phyloP scores from a whole-genome alignment of 2,113 vertebrate genomes.

The Phainopepla nitens region DNA sequence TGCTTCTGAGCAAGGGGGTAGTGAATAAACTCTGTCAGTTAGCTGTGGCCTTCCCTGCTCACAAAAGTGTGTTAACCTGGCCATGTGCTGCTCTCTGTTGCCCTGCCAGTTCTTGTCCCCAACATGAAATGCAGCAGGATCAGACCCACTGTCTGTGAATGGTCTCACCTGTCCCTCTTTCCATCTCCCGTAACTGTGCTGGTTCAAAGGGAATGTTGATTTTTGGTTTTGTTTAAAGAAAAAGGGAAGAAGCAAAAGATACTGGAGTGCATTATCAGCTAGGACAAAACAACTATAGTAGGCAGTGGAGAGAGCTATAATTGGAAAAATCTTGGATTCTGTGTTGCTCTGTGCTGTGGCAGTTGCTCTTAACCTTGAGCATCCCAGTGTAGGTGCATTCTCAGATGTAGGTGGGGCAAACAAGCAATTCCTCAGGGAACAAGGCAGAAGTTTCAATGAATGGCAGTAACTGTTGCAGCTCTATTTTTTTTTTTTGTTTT shows the following conservation, averaged over 20 bases:
- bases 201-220: not conserved
- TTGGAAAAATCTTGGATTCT: not conserved
- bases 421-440: not conserved
- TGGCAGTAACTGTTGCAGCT: not conserved
- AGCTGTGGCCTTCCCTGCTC: not conserved
- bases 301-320: not conserved
- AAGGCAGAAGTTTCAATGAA: not conserved
- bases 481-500: not conserved
- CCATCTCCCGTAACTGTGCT: not conserved
- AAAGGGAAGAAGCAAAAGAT: not conserved
- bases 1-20: not conserved
- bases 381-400: not conserved
- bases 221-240: not conserved
- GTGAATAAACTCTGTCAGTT: not conserved
- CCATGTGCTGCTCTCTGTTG: not conserved
- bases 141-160: fast-evolving
- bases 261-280: not conserved
- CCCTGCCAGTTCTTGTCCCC: not conserved
- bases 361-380: not conserved
- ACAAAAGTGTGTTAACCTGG: fast-evolving
- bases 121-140: not conserved
- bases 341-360: not conserved
- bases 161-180: not conserved
- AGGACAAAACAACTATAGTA: not conserved
- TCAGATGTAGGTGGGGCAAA: not conserved